Percentiles rank a stretch among this genome's conserved stretches.
Conservation (phyloP, 2,113 vertebrate species). For the Clupea harengus region DNA sequence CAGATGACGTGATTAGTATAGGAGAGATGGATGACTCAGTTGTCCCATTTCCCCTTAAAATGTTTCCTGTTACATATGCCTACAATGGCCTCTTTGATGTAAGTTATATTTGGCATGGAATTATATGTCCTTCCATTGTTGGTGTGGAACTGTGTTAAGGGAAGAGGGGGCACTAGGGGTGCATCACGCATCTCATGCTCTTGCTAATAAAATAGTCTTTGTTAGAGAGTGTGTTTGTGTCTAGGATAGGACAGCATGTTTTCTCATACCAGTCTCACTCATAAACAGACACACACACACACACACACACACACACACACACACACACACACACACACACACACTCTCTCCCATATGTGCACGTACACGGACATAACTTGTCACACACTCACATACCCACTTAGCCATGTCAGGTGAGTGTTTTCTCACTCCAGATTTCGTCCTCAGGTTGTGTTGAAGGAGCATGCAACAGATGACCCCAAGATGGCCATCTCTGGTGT, state of each 20-base stretch:
- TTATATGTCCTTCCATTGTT: not conserved
- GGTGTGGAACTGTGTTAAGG: not conserved
- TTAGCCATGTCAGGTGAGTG: not conserved
- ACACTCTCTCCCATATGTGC: not conserved
- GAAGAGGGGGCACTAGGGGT: not conserved
- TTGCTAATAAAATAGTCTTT: not conserved
- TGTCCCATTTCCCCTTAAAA: not conserved
- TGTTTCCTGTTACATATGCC: not conserved
- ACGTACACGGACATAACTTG: not conserved
- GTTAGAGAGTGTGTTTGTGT: not conserved
- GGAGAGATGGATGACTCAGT: not conserved
- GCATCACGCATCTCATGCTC: not conserved
- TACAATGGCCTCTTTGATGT: not conserved
- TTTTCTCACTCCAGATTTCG: not conserved
- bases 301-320: not conserved
- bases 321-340: not conserved
- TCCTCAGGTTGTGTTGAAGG: constrained; percentile 84
- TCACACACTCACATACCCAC: not conserved
- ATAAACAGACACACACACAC: not conserved
- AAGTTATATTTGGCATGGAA: not conserved
- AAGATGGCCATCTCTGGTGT: constrained; percentile 86
- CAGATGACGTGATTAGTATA: not conserved
- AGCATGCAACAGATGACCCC: constrained; percentile 89
- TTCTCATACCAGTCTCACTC: not conserved
- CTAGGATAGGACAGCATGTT: not conserved